These are phyloP conservation scores for Camelus dromedarius DNA, from an alignment of 2,113 vertebrate genomes.

Conservation along the genomic window DNA sequence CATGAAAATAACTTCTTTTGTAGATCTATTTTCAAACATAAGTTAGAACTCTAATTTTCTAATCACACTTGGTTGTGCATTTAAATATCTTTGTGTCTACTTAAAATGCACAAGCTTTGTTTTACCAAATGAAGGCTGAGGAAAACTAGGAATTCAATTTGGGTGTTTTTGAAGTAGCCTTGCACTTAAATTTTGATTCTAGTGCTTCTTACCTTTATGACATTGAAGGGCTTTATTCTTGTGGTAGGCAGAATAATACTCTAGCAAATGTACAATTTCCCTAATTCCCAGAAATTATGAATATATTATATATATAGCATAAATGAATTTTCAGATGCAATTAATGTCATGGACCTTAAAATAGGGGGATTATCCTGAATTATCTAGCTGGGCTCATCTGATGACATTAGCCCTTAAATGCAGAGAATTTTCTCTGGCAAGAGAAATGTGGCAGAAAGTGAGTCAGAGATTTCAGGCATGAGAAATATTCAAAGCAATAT, in stretches of 20 bases:
- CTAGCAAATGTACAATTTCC: neutral
- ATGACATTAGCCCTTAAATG: neutral
- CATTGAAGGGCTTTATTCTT: neutral
- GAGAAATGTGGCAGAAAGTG: neutral
- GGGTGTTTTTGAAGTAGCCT: neutral
- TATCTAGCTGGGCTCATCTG: neutral
- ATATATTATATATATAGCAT: neutral
- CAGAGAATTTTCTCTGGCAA: neutral
- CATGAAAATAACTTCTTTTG: neutral
- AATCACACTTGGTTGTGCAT: neutral
- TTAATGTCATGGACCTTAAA: neutral
- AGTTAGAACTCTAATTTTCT: neutral
- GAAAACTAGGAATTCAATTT: neutral
- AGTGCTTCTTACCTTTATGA: neutral
- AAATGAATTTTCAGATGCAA: neutral
- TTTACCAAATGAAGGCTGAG: neutral
- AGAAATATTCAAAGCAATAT: neutral
- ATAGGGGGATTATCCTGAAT: neutral
- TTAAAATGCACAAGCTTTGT: neutral
- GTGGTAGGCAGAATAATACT: neutral
- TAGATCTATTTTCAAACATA: neutral
- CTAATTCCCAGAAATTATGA: neutral
- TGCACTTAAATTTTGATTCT: neutral
- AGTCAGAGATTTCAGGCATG: neutral
- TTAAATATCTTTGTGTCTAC: neutral